Evolutionary conservation across 2,888 invertebrate genomes (phyloP).

Genomic region (Chrysina gloriosa): DNA sequence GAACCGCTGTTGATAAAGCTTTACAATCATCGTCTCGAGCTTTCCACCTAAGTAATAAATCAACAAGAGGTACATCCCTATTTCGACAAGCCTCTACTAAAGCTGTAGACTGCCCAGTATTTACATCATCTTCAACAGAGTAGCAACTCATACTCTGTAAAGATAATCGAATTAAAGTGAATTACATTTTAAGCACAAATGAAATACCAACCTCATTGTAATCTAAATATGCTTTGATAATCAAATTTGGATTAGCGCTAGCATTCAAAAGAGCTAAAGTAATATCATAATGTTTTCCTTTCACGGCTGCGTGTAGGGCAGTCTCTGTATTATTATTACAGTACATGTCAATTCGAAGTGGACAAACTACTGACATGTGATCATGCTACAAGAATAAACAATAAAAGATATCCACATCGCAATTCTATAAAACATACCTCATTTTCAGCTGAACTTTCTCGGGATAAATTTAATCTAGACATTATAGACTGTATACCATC

Average conservation of each 20-base stretch:
- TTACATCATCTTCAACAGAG: slow-evolving; percentile 66
- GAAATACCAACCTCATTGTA: slow-evolving; percentile 58
- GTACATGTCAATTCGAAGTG: slow-evolving; percentile 79
- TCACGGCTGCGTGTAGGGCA: slow-evolving; percentile 84
- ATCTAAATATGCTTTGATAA: slow-evolving; percentile 69
- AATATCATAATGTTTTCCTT: slow-evolving; percentile 79
- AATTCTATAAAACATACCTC: slow-evolving; percentile 55
- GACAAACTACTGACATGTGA: slow-evolving; percentile 70
- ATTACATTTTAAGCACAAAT: neutral
- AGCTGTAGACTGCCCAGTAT: slow-evolving; percentile 67
- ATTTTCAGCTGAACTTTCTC: slow-evolving; percentile 64
- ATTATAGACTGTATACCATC: slow-evolving; percentile 91
- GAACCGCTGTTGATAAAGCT: slow-evolving; percentile 82
- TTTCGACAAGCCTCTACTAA: slow-evolving; percentile 78
- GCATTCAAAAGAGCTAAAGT: slow-evolving; percentile 76
- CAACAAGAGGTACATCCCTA: slow-evolving; percentile 78
- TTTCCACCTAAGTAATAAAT: slow-evolving; percentile 81
- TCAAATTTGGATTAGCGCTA: slow-evolving; percentile 85
- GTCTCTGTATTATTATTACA: slow-evolving; percentile 85
- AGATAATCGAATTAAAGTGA: slow-evolving; percentile 9
- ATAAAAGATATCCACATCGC: slow-evolving; percentile 19
- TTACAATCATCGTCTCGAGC: slow-evolving; percentile 89
- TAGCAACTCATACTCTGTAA: slow-evolving; percentile 59
- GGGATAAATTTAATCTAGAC: slow-evolving; percentile 79
- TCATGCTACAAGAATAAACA: slow-evolving; percentile 45